A percentile compares a stretch with the other conserved stretches of the same genome.
Conservation (phyloP, 2,888 invertebrate genomes). For the Congeria kusceri region DNA sequence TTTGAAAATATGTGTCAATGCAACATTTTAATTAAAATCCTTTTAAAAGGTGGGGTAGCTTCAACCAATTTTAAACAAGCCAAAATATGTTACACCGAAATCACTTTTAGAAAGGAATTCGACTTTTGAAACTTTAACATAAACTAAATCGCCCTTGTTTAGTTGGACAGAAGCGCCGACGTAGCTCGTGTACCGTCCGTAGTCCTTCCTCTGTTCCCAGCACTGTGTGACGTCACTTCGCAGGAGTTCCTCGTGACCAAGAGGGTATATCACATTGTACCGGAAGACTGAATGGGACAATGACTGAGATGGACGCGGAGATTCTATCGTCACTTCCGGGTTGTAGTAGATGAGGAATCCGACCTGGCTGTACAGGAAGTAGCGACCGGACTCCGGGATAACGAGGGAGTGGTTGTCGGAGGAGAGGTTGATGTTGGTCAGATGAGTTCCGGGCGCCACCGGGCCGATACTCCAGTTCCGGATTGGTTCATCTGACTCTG, state of each 20-base stretch:
- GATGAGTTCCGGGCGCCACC: constrained; percentile 42
- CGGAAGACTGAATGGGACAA: constrained; percentile 67
- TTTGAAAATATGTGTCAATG: no score
- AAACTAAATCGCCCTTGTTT: constrained; percentile 64
- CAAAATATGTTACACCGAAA: no score
- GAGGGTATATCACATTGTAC: constrained; percentile 63
- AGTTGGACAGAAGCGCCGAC: constrained; percentile 62
- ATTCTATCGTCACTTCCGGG: background rate
- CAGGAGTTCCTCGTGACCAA: constrained; percentile 63
- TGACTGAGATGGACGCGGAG: constrained; percentile 25
- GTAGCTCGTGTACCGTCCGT: constrained; percentile 67
- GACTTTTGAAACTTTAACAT: constrained; percentile 59
- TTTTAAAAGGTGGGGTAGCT: no score
- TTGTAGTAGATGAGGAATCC: constrained; percentile 61
- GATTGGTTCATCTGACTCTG: constrained; percentile 34
- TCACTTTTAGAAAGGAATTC: background rate
- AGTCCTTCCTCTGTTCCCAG: constrained; percentile 62
- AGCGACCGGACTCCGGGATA: constrained; percentile 63
- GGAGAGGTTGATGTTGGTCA: constrained; percentile 50
- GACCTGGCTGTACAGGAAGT: constrained; percentile 69
- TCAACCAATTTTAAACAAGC: no score
- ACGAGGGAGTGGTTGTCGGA: constrained; percentile 48
- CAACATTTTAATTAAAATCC: no score
- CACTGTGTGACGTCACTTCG: constrained; percentile 66
- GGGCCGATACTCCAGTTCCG: constrained; percentile 47